These are phyloP conservation scores for Amazonetta brasiliensis DNA, from an alignment of 2,797 vertebrate genomes.

Conservation along the genomic window DNA sequence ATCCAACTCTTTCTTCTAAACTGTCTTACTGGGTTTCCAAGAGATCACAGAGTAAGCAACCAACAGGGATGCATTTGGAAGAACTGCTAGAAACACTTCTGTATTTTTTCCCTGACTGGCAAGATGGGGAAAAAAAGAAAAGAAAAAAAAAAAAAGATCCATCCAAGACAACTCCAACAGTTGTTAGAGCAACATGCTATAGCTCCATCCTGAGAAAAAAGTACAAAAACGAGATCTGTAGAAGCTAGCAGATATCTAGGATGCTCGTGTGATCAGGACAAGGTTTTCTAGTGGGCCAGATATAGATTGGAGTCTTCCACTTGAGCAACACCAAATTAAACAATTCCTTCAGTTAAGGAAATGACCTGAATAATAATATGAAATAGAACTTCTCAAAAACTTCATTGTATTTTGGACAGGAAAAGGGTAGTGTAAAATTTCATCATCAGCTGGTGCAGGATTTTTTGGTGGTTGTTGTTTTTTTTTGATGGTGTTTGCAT, in stretches of 20 bases:
- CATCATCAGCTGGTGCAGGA: neutral
- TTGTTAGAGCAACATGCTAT: neutral
- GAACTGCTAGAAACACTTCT: neutral
- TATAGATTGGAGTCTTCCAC: neutral
- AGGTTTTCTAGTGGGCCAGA: neutral
- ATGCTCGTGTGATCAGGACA: neutral
- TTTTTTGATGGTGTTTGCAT: neutral
- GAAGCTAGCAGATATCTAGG: neutral
- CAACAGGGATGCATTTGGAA: neutral
- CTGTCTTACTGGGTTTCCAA: neutral
- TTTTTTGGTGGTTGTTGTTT: neutral
- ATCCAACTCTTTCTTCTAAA: neutral
- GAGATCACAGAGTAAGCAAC: neutral
- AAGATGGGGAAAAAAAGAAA: fast-evolving
- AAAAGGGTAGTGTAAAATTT: neutral
- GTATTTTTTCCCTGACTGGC: neutral
- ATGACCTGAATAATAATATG: neutral
- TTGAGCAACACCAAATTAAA: neutral
- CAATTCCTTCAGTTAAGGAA: neutral
- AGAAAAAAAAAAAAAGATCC: neutral
- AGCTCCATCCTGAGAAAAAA: neutral
- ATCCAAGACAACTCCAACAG: neutral
- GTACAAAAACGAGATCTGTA: neutral
- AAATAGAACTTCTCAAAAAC: neutral
- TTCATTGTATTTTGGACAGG: neutral